phyloP scores from a whole-genome alignment of 2,113 vertebrate species.

The Seriola dumerili region DNA sequence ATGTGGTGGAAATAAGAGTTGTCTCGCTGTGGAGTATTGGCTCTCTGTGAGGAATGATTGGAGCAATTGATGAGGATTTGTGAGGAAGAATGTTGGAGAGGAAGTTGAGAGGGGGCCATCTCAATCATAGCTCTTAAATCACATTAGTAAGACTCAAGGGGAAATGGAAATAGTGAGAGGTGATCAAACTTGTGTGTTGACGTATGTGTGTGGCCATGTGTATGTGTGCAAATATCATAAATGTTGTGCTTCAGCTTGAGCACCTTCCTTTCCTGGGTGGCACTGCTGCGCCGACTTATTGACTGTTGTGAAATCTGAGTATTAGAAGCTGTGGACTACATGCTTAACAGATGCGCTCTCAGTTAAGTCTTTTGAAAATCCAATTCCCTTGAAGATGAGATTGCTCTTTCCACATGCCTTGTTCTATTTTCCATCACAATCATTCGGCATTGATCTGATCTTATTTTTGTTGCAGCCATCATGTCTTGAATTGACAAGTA shows the following conservation, averaged over 20 bases:
- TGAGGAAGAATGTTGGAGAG: conserved; percentile 47
- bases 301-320: conserved; percentile 53
- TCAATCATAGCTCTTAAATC: conserved; percentile 73
- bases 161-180: conserved; percentile 48
- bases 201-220: background rate
- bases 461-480: conserved; percentile 75
- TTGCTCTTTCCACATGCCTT: conserved; percentile 60
- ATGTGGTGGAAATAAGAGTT: conserved; percentile 73
- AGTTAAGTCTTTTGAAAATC: conserved; percentile 80
- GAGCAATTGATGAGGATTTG: conserved; percentile 78
- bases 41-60: conserved; percentile 66
- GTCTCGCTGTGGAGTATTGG: conserved; percentile 63
- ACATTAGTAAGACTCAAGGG: conserved; percentile 70
- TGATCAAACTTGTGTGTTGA: conserved; percentile 33
- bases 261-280: conserved; percentile 10
- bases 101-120: conserved; percentile 35
- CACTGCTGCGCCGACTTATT: conserved; percentile 41
- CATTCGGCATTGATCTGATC: conserved; percentile 78
- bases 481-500: conserved; percentile 69
- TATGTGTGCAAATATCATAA: conserved; percentile 26
- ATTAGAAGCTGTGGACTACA: conserved; percentile 44
- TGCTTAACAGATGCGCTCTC: conserved; percentile 56
- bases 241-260: conserved; percentile 3
- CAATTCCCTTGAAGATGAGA: conserved; percentile 79
- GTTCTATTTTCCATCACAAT: conserved; percentile 76